phyloP scores from a whole-genome alignment of 2,113 vertebrate genomes.

The Salvelinus namaycush region DNA sequence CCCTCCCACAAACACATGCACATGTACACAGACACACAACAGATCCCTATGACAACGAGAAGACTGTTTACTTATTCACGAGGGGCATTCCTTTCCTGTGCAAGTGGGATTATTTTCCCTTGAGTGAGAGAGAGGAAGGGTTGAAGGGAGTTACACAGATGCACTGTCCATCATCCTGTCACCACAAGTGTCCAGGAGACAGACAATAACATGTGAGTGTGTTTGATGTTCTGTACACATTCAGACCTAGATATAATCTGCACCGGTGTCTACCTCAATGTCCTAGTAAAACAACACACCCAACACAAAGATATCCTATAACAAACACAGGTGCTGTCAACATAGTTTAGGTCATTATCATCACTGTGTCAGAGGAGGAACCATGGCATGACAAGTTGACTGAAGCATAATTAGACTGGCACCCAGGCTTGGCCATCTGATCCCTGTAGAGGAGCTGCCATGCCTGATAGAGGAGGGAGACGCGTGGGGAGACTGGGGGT shows the following conservation, averaged over 20 bases:
- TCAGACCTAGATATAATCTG: not conserved
- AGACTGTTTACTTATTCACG: not conserved
- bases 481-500: not conserved
- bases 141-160: not conserved
- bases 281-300: not conserved
- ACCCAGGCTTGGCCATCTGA: no score
- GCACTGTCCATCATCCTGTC: no score
- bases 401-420: no score
- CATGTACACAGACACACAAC: constrained; percentile 10
- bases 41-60: not conserved
- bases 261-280: not conserved
- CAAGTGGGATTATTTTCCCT: not conserved
- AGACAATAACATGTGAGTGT: not conserved
- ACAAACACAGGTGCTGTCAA: no score
- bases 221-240: not conserved
- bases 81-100: not conserved
- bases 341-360: no score
- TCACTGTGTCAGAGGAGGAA: no score
- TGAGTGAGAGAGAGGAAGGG: no score
- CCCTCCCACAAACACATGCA: constrained; percentile 37
- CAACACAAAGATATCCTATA: not conserved
- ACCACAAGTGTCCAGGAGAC: no score
- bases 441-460: no score
- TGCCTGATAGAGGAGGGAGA: not conserved
- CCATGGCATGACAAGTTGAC: no score